Evolutionary conservation across 92 coral and sea anemone species (phyloP).

Genomic region (Muricea muricata): DNA sequence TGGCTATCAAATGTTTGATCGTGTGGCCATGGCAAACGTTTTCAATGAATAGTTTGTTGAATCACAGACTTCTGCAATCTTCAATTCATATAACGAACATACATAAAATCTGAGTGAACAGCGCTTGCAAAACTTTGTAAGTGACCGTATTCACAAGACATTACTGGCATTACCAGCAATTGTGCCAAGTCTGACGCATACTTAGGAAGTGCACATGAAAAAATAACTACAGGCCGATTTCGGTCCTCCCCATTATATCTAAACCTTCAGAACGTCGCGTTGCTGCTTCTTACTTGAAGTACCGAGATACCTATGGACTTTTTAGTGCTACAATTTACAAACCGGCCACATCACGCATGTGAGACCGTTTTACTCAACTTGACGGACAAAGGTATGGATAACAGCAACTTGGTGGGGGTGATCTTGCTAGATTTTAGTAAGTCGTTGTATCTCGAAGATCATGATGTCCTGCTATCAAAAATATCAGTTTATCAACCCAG

Average conservation of each 20-base stretch:
- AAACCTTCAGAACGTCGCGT: slow-evolving; percentile 62
- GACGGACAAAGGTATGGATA: slow-evolving; percentile 63
- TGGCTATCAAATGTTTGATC: slow-evolving; percentile 5
- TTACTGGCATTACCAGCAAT: slow-evolving; percentile 1
- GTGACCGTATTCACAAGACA: not conserved
- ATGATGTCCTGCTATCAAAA: slow-evolving; percentile 52
- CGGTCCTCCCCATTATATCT: slow-evolving; percentile 42
- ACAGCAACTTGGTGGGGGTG: slow-evolving; percentile 49
- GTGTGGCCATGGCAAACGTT: not conserved
- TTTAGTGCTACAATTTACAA: slow-evolving; percentile 65
- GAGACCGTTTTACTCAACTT: slow-evolving; percentile 50
- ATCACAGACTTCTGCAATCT: not conserved
- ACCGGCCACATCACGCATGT: slow-evolving; percentile 41
- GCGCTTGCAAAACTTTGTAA: slow-evolving; percentile 3
- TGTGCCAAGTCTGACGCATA: slow-evolving; percentile 34
- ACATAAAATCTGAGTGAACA: not conserved
- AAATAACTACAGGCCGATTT: slow-evolving; percentile 48
- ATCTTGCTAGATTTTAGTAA: slow-evolving; percentile 56
- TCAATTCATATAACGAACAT: not conserved
- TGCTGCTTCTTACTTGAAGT: slow-evolving; percentile 22
- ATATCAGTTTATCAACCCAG: slow-evolving; percentile 51
- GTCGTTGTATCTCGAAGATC: slow-evolving; percentile 55
- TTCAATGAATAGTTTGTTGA: not conserved
- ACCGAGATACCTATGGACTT: slow-evolving; percentile 25
- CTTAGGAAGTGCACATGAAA: slow-evolving; percentile 38